Base-by-base conservation (phyloP, 2,797 vertebrate genomes). In the Anableps anableps region DNA sequence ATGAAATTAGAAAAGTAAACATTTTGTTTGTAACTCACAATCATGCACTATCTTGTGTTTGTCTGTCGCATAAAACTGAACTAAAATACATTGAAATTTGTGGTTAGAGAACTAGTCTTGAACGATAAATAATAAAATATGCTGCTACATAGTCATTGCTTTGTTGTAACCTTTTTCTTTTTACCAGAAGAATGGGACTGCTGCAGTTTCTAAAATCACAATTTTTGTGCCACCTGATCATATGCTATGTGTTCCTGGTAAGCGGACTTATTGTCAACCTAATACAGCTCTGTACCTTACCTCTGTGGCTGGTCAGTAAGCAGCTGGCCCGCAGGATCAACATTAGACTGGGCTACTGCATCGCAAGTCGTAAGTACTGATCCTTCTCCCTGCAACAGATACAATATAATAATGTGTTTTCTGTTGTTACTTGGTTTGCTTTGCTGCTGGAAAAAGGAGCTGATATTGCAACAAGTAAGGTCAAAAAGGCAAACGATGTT, bases 261-360 rank as follows among this genome's bases (percentile, higher is more conserved):
- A 99, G 97, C 21, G 98, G 98, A 79, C 89, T 99, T 70, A 95
- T 99, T 11, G 41, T 99, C 90, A 99, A 99, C 95, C 84, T 97
- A 83, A 68, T 99, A 82, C 98, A 99, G 92, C 85, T 99, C 74
- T 96, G 96, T 84, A 98, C 97, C 0, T 95, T 97, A 78, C 88
- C 96, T 3, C 93, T 99, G 88, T 98, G 99, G 99, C 94, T 96
- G 26, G 79, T 98, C 90, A 96, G 94, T 92, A 98, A 96, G 90
- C 97, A 98, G 87, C 96, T 99, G 41, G 97, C 97, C 85, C 95
- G 99, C 81, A 97, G 84, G 94, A 88, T 99, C 96, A 99, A 99
- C 94, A 96, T 97, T 96, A 94, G 96, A 51, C 95, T 99, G 92
- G 95, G 94, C 38, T 99, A 99, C 93, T 97, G 96, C 93, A 51